Percentiles rank a stretch among this genome's conserved stretches.
Evolutionary conservation across 2,888 invertebrate genomes (phyloP).

Genomic region (Dusona sp.): DNA sequence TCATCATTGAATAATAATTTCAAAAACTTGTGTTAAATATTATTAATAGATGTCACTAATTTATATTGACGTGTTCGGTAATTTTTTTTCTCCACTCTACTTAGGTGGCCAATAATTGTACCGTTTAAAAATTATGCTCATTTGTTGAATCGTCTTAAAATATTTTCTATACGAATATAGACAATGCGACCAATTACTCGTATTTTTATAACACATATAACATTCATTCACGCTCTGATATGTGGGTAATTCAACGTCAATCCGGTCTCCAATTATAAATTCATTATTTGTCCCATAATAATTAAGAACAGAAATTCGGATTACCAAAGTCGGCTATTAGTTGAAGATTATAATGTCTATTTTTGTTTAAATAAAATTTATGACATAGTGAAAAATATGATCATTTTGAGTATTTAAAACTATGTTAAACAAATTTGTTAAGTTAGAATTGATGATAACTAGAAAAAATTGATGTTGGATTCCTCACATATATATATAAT

Average conservation of each 20-base stretch:
- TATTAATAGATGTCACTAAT: not conserved
- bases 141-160: constrained; percentile 67
- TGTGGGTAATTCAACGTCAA: constrained; percentile 32
- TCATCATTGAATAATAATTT: not conserved
- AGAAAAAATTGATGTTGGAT: constrained; percentile 36
- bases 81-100: constrained; percentile 19
- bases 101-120: constrained; percentile 34
- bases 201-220: constrained; percentile 3
- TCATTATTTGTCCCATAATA: not conserved
- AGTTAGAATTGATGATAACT: constrained; percentile 11
- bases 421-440: not conserved
- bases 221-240: constrained; percentile 14
- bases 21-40: not conserved
- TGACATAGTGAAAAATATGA: not conserved
- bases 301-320: not conserved
- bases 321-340: not conserved
- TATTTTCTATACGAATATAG: constrained; percentile 49
- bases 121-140: constrained; percentile 61
- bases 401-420: not conserved
- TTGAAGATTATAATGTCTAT: not conserved
- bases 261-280: not conserved
- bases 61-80: not conserved
- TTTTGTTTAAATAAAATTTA: not conserved
- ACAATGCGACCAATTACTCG: constrained; percentile 43
- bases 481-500: constrained; percentile 33